phyloP scores from a whole-genome alignment of 1,140 invertebrate species.

The Drosophila fuyamai region DNA sequence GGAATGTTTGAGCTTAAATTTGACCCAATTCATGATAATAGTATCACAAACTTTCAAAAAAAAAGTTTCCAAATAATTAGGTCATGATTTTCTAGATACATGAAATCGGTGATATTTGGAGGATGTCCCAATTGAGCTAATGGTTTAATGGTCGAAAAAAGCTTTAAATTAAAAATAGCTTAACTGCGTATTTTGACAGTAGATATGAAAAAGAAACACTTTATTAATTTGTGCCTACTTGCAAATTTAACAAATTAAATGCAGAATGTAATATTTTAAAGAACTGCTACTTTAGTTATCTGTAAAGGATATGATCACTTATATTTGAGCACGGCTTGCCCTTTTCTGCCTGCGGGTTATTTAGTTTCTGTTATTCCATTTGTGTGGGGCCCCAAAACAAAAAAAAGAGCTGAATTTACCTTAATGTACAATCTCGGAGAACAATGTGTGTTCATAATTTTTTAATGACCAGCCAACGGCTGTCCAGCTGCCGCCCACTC shows the following conservation, averaged over 20 bases:
- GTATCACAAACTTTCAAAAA: no score
- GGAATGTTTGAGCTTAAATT: no score
- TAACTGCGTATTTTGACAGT: not conserved
- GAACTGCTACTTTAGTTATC: not conserved
- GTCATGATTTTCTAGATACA: not conserved
- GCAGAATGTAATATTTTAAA: not conserved
- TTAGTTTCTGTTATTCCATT: conserved; percentile 42
- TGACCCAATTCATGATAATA: no score
- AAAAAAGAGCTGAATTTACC: conserved; percentile 46
- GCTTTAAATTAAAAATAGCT: no score
- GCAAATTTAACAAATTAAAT: not conserved
- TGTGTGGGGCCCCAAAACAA: conserved; percentile 18
- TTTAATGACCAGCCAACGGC: conserved; percentile 70
- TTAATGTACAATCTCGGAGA: conserved; percentile 47
- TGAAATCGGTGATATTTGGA: not conserved
- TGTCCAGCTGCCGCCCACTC: conserved; percentile 7
- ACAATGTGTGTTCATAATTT: conserved; percentile 75
- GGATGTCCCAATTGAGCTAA: no score
- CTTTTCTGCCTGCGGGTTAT: conserved; percentile 22
- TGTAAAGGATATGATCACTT: conserved; percentile 13
- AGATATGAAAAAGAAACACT: no score
- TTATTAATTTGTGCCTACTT: not conserved
- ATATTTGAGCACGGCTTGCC: conserved; percentile 18
- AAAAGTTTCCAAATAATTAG: not conserved
- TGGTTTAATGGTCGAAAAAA: no score